A percentile compares a stretch with the other conserved stretches of the same genome.
Conservation (phyloP, 2,113 vertebrate genomes). For the Myxocyprinus asiaticus region DNA sequence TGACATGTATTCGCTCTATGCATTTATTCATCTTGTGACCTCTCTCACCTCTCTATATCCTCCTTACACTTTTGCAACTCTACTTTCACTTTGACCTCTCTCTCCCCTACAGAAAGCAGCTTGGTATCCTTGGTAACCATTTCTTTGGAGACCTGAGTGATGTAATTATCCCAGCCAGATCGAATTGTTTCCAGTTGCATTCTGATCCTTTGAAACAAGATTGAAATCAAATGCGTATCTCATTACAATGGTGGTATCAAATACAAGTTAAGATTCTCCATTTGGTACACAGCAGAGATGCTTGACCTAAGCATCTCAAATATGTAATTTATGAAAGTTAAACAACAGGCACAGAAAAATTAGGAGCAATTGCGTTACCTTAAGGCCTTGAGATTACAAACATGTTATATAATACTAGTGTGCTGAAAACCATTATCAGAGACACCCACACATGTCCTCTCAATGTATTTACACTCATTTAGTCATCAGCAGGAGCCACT, state of each 20-base stretch:
- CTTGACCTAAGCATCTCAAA: not conserved
- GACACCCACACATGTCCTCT: constrained; percentile 32
- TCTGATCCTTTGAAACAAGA: constrained; percentile 66
- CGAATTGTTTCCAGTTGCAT: constrained; percentile 64
- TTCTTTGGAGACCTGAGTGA: constrained; percentile 72
- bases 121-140: constrained; percentile 73
- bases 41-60: constrained; percentile 72
- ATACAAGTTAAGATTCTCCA: not conserved
- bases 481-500: not conserved
- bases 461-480: constrained; percentile 24
- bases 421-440: constrained; percentile 1
- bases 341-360: not conserved
- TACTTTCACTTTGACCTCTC: constrained; percentile 63
- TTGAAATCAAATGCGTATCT: not conserved
- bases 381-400: constrained; percentile 1
- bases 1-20: too few species aligned
- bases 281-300: too few species aligned
- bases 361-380: not conserved
- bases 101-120: constrained; percentile 66
- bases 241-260: not conserved
- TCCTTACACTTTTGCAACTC: constrained; percentile 71
- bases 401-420: constrained; percentile 17
- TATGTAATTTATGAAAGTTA: not conserved
- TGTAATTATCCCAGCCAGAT: constrained; percentile 70
- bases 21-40: not conserved